A percentile compares a stretch with the other conserved stretches of the same genome.
Evolutionary conservation across 1,140 invertebrate genomes (phyloP).

Genomic region (Dysdera silvatica): DNA sequence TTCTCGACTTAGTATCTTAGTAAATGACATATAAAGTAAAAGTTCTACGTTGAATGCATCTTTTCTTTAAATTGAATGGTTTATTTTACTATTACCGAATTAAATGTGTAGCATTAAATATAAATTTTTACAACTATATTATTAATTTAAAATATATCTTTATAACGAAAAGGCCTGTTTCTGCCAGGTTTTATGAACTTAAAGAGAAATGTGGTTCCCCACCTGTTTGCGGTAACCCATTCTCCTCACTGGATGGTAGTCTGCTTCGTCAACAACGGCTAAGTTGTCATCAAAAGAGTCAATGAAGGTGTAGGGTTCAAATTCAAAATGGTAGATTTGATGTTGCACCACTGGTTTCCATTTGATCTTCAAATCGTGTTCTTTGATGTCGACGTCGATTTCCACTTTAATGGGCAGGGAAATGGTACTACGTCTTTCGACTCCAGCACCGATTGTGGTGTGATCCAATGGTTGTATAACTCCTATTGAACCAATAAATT

Average conservation of each 20-base stretch:
- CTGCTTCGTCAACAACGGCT: background rate
- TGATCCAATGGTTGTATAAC: constrained; percentile 9
- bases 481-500: constrained; percentile 10
- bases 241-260: background rate
- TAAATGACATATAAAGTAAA: too few species aligned
- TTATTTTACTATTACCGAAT: too few species aligned
- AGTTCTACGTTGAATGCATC: too few species aligned
- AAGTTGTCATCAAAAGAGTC: constrained; percentile 13
- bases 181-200: background rate
- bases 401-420: constrained; percentile 25
- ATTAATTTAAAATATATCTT: background rate
- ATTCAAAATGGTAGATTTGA: constrained; percentile 23
- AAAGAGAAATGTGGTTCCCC: background rate
- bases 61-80: too few species aligned
- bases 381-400: constrained; percentile 6
- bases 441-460: constrained; percentile 21
- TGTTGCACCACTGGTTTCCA: constrained; percentile 15
- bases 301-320: constrained; percentile 17
- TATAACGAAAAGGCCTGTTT: background rate
- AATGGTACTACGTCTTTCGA: background rate
- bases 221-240: background rate
- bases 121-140: background rate
- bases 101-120: too few species aligned
- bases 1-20: too few species aligned
- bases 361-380: constrained; percentile 9